A percentile compares a stretch with the other conserved stretches of the same genome.
phyloP scores from a whole-genome alignment of 2,113 vertebrate species.

The Nesogale talazaci region DNA sequence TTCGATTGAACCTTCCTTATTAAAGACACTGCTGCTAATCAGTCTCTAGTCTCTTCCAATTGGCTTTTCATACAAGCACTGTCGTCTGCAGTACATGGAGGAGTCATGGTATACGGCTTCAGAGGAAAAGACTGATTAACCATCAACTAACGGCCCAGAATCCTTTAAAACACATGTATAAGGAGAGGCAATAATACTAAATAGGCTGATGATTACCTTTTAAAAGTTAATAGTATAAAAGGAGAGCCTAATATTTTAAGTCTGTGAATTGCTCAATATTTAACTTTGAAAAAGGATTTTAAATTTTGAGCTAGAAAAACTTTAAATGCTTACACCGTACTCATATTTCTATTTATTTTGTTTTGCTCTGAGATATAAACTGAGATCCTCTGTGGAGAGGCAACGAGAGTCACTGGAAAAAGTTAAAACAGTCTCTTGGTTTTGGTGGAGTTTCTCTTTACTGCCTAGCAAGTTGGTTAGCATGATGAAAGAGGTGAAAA shows the following conservation, averaged over 20 bases:
- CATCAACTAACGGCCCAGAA: neutral
- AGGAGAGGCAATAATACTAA: constrained; percentile 39
- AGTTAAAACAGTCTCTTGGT: constrained; percentile 22
- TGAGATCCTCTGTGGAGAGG: neutral
- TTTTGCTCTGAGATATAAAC: constrained; percentile 43
- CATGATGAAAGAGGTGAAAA: neutral
- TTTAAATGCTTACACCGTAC: constrained; percentile 18
- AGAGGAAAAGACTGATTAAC: neutral
- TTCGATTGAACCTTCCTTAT: constrained; percentile 45
- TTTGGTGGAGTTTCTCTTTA: constrained; percentile 10
- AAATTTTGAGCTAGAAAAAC: constrained; percentile 22
- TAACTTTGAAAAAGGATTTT: constrained; percentile 33
- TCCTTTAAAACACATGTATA: constrained; percentile 17
- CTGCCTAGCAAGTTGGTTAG: neutral
- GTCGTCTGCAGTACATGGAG: constrained; percentile 27
- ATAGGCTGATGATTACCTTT: neutral
- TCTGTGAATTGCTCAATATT: neutral
- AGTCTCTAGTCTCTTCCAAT: neutral
- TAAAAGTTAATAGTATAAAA: neutral
- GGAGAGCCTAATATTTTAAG: constrained; percentile 13
- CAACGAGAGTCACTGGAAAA: neutral
- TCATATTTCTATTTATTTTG: constrained; percentile 34
- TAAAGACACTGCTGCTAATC: constrained; percentile 26
- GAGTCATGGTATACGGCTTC: neutral
- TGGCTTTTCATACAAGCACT: neutral